These are phyloP conservation scores for Sternotherus odoratus DNA, from an alignment of 2,797 vertebrate genomes.

Conservation along the genomic window DNA sequence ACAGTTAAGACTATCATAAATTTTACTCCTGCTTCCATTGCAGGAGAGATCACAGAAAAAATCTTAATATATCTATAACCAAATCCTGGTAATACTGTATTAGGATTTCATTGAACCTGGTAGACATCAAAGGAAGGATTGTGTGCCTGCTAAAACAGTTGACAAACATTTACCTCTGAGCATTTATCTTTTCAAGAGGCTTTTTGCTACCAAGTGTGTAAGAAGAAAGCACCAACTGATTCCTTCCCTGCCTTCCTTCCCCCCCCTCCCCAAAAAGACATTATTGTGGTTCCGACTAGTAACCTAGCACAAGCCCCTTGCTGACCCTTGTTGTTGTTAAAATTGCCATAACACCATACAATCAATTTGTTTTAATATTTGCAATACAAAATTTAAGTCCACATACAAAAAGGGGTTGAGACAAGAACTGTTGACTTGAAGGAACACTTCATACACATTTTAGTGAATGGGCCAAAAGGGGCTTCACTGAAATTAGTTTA, in stretches of 20 bases:
- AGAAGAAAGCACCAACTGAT: not conserved
- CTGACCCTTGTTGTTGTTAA: not conserved
- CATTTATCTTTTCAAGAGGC: constrained; percentile 59
- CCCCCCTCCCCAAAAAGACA: rapidly evolving
- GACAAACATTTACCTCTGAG: constrained; percentile 52
- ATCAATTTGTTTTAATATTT: no score
- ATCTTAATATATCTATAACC: constrained; percentile 71
- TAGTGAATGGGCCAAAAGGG: not conserved
- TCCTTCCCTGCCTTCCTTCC: no score
- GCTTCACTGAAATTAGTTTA: not conserved
- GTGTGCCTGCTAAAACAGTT: constrained; percentile 71
- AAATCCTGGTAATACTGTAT: constrained; percentile 45
- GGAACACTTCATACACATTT: not conserved
- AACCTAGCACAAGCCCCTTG: not conserved
- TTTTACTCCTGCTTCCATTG: constrained; percentile 77
- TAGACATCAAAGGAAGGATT: constrained; percentile 76
- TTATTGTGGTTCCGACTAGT: not conserved
- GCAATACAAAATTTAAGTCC: no score
- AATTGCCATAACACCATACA: no score
- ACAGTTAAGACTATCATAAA: constrained; percentile 59
- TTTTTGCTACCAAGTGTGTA: not conserved
- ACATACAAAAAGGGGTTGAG: not conserved
- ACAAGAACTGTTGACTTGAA: not conserved
- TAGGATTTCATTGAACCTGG: constrained; percentile 71
- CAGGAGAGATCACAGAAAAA: constrained; percentile 79